A percentile compares a stretch with the other conserved stretches of the same genome.
phyloP scores from a whole-genome alignment of 2,113 vertebrate genomes.

The Tragelaphus scriptus region DNA sequence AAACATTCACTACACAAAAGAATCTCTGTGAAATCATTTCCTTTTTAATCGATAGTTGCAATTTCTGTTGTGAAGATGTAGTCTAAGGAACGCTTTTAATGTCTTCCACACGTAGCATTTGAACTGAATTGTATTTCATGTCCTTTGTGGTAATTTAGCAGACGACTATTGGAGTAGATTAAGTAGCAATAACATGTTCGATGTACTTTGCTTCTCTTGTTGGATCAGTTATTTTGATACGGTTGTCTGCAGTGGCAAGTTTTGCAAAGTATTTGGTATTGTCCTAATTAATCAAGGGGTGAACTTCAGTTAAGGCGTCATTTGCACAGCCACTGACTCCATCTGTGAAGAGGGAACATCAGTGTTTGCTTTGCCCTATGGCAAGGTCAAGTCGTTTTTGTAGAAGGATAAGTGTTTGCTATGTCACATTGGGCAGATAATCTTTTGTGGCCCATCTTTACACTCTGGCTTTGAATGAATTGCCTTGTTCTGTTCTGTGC shows the following conservation, averaged over 20 bases:
- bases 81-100: slow-evolving; percentile 30
- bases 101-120: slow-evolving; percentile 2
- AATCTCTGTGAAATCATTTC: slow-evolving; percentile 38
- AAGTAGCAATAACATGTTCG: slow-evolving; percentile 13
- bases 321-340: not conserved
- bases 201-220: not conserved
- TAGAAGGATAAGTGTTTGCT: slow-evolving; percentile 8
- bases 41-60: slow-evolving; percentile 34
- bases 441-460: not conserved
- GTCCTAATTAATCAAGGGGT: not conserved
- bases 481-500: not conserved
- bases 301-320: not conserved
- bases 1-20: slow-evolving; percentile 10
- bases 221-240: not conserved
- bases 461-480: slow-evolving; percentile 5
- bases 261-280: slow-evolving; percentile 26
- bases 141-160: not conserved
- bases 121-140: not conserved
- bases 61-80: slow-evolving; percentile 35
- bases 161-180: not conserved
- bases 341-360: slow-evolving; percentile 13
- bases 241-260: not conserved
- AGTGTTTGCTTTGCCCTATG: slow-evolving; percentile 19
- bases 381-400: slow-evolving; percentile 43
- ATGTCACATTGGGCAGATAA: not conserved